phyloP scores from a whole-genome alignment of 1,140 invertebrate species.

The Sitodiplosis mosellana region DNA sequence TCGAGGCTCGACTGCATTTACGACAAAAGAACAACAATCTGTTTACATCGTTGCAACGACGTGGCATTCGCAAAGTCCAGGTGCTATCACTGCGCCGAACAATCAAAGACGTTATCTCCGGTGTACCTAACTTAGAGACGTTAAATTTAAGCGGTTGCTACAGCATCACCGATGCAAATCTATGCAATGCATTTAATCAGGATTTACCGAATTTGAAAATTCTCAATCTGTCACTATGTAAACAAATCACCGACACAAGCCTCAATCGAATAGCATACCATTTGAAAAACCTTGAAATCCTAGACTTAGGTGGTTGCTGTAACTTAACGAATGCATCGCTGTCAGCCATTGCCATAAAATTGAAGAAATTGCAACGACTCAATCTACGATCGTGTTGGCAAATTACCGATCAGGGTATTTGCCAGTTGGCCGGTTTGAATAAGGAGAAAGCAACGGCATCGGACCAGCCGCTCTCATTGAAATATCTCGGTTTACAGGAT shows the following conservation, averaged over 20 bases:
- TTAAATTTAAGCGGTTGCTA: slow-evolving; percentile 85
- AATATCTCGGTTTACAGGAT: slow-evolving; percentile 78
- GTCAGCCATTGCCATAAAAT: slow-evolving; percentile 64
- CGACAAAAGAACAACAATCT: slow-evolving; percentile 62
- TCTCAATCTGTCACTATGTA: slow-evolving; percentile 80
- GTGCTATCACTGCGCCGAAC: slow-evolving; percentile 68
- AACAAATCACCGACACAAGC: slow-evolving; percentile 78
- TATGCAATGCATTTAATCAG: slow-evolving; percentile 59
- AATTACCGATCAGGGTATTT: slow-evolving; percentile 76
- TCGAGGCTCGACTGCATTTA: slow-evolving; percentile 78
- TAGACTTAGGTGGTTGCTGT: slow-evolving; percentile 79
- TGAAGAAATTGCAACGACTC: slow-evolving; percentile 62
- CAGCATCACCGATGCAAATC: slow-evolving; percentile 66
- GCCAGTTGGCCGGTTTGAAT: slow-evolving; percentile 60
- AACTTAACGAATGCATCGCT: slow-evolving; percentile 78
- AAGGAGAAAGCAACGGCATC: slow-evolving; percentile 27
- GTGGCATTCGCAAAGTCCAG: slow-evolving; percentile 77
- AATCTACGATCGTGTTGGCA: slow-evolving; percentile 84
- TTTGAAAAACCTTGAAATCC: slow-evolving; percentile 67
- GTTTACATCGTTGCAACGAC: slow-evolving; percentile 64
- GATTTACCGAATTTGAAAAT: slow-evolving; percentile 54
- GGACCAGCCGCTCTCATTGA: slow-evolving; percentile 50
- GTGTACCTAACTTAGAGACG: slow-evolving; percentile 69
- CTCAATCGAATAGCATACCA: slow-evolving; percentile 65
- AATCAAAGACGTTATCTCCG: slow-evolving; percentile 69